phyloP scores from a whole-genome alignment of 2,888 invertebrate genomes.

The Lasius fuliginosus region DNA sequence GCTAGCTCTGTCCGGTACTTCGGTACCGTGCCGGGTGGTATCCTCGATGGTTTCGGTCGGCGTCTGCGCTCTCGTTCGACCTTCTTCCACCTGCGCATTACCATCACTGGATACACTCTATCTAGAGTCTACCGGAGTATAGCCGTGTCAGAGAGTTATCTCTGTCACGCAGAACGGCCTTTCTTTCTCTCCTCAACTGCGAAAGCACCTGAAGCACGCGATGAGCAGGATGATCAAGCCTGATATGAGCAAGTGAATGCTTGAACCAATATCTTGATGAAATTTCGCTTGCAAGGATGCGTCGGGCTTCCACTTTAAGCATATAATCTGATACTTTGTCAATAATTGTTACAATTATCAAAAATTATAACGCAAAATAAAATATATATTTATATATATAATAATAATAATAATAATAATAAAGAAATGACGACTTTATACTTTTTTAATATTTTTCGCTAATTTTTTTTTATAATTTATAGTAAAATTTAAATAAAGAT shows the following conservation, averaged over 20 bases:
- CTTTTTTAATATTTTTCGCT: background rate
- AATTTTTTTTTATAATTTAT: background rate
- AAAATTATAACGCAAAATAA: background rate
- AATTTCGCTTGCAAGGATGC: background rate
- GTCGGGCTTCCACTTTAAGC: background rate
- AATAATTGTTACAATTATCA: background rate
- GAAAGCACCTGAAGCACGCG: conserved; percentile 50
- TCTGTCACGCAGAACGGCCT: conserved; percentile 20
- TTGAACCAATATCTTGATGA: conserved; percentile 44
- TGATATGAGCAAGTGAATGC: conserved; percentile 57
- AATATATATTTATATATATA: background rate
- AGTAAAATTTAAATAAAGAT: background rate
- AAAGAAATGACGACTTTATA: background rate
- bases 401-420: background rate
- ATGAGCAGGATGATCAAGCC: background rate
- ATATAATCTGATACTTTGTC: background rate
- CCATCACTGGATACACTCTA: conserved; percentile 57
- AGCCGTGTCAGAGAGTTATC: conserved; percentile 57
- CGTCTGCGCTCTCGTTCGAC: conserved; percentile 81
- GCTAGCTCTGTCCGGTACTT: conserved; percentile 85
- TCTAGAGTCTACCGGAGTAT: conserved; percentile 63
- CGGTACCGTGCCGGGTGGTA: conserved; percentile 82
- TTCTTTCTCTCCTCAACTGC: conserved; percentile 41
- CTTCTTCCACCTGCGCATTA: conserved; percentile 73
- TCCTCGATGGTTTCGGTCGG: conserved; percentile 79